Evolutionary conservation across 1,140 invertebrate species (phyloP).

Genomic region (Drusus annulatus): DNA sequence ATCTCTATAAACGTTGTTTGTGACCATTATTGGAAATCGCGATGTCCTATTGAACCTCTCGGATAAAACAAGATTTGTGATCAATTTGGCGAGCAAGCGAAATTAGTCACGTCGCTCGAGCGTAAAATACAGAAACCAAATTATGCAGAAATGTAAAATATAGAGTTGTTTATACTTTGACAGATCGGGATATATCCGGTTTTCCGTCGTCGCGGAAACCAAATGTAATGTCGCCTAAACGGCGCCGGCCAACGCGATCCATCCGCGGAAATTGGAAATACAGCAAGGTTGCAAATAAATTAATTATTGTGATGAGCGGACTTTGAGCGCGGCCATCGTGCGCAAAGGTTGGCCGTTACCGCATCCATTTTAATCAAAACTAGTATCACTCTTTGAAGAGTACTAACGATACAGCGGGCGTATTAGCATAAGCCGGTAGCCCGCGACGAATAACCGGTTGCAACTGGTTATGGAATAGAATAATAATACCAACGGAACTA

Average conservation of each 20-base stretch:
- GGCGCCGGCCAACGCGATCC: neutral
- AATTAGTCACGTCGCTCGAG: no score
- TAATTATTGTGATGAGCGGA: neutral
- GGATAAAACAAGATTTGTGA: no score
- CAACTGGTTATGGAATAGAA: neutral
- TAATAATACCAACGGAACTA: neutral
- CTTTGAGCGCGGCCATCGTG: neutral
- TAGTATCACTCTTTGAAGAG: neutral
- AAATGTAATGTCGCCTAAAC: neutral
- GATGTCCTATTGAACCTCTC: no score
- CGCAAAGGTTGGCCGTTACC: neutral
- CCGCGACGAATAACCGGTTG: neutral
- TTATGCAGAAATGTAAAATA: no score
- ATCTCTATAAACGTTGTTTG: no score
- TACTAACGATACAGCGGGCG: neutral
- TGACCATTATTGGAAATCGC: no score
- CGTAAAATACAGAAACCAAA: no score
- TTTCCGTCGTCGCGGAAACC: neutral
- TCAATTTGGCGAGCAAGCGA: no score
- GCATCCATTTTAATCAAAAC: conserved; percentile 4
- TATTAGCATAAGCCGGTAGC: conserved; percentile 8
- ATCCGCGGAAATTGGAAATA: neutral
- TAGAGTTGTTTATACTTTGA: no score
- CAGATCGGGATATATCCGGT: neutral
- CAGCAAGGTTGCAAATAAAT: neutral